Percentiles rank a stretch among this genome's conserved stretches.
These are phyloP conservation scores for Ganaspis sp. DNA, from an alignment of 1,140 invertebrate species.

Conservation along the genomic window DNA sequence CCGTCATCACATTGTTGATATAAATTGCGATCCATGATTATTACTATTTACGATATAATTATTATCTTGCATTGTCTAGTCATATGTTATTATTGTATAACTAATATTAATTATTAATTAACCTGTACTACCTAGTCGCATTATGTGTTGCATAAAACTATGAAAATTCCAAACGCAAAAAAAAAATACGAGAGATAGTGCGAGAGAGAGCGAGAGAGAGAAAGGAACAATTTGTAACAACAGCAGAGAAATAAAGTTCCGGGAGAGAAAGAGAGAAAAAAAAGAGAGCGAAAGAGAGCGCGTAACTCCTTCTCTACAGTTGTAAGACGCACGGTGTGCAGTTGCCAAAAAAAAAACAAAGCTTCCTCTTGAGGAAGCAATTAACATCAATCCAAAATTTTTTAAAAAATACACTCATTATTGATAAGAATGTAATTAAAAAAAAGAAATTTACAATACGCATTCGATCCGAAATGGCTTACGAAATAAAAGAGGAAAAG, in stretches of 20 bases:
- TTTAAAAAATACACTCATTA: no score
- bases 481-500: not conserved
- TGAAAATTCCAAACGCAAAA: constrained; percentile 53
- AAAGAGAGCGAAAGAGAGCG: constrained; percentile 36
- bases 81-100: constrained; percentile 77
- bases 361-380: not conserved
- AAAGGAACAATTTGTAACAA: constrained; percentile 45
- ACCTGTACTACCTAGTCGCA: constrained; percentile 77
- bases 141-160: constrained; percentile 76
- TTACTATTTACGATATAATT: constrained; percentile 77
- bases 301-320: constrained; percentile 35
- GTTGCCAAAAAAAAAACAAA: constrained; percentile 29
- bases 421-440: no score
- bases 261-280: constrained; percentile 44
- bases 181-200: constrained; percentile 54
- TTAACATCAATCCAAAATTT: not conserved
- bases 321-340: constrained; percentile 11
- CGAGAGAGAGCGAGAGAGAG: constrained; percentile 44
- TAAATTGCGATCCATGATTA: constrained; percentile 77
- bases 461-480: no score
- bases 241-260: constrained; percentile 46
- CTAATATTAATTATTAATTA: constrained; percentile 78
- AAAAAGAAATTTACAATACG: no score
- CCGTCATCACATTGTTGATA: constrained; percentile 76
- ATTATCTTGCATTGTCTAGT: constrained; percentile 78